A percentile compares a stretch with the other conserved stretches of the same genome.
These are phyloP conservation scores for Cathartes aura DNA, from an alignment of 2,113 vertebrate genomes.

Conservation along the genomic window DNA sequence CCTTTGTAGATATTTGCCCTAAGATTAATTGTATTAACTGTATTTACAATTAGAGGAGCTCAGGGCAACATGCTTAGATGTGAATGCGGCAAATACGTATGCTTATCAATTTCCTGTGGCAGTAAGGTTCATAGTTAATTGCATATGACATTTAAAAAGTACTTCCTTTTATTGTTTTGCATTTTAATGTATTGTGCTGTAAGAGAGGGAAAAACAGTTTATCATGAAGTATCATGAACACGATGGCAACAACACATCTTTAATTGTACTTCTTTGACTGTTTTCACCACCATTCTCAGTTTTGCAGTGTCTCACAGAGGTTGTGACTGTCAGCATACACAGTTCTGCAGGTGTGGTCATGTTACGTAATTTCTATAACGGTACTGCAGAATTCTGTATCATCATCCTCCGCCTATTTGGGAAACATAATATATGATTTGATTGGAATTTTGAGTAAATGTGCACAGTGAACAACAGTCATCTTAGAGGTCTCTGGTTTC, in stretches of 20 bases:
- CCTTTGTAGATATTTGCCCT: neutral
- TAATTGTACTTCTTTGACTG: neutral
- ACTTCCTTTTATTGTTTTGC: constrained; percentile 30
- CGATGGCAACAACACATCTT: neutral
- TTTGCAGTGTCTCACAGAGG: neutral
- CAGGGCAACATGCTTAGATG: neutral
- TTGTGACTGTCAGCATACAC: neutral
- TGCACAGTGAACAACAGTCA: neutral
- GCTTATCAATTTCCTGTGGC: constrained; percentile 2
- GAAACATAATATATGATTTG: neutral
- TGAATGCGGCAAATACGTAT: neutral
- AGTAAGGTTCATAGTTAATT: neutral
- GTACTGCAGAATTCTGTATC: neutral
- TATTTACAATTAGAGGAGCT: neutral
- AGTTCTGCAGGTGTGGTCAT: neutral
- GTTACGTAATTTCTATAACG: neutral
- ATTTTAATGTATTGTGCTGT: neutral
- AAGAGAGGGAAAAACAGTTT: neutral
- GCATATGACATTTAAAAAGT: neutral
- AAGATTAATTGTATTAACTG: neutral
- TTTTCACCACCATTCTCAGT: neutral
- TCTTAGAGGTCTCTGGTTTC: neutral
- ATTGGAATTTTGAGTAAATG: neutral
- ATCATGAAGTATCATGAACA: neutral
- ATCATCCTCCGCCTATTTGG: neutral